Evolutionary conservation across 1,140 invertebrate genomes (phyloP).

Genomic region (Trachymyrmex septentrionalis): DNA sequence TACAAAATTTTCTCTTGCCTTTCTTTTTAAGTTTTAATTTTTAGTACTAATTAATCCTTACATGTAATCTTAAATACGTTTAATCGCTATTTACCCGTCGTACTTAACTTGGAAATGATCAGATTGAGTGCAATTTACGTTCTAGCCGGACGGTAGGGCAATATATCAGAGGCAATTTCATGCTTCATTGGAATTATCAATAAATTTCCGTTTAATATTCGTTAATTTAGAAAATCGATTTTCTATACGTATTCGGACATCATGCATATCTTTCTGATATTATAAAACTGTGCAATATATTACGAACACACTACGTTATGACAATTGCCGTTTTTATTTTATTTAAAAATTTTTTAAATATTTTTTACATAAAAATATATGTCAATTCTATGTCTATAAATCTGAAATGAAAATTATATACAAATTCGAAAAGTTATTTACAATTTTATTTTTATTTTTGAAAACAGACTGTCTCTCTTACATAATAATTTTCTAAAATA

Average conservation of each 20-base stretch:
- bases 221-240: slow-evolving; percentile 50
- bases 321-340: slow-evolving; percentile 1
- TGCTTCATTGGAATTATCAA: slow-evolving; percentile 34
- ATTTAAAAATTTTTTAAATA: background rate
- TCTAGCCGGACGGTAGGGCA: background rate
- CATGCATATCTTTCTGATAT: background rate
- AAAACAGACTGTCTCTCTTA: background rate
- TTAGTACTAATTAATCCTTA: background rate
- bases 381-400: background rate
- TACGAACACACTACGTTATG: background rate
- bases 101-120: background rate
- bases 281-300: background rate
- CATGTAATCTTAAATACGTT: slow-evolving; percentile 15
- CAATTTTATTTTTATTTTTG: background rate
- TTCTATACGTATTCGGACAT: slow-evolving; percentile 20
- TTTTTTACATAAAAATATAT: background rate
- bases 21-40: background rate
- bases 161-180: slow-evolving; percentile 29
- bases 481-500: slow-evolving; percentile 1
- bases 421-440: background rate
- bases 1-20: too few species aligned
- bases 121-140: slow-evolving; percentile 23
- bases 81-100: background rate
- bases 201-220: slow-evolving; percentile 47
- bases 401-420: background rate